phyloP scores from a whole-genome alignment of 2,888 invertebrate genomes.

The Leptarthrus brevirostris region DNA sequence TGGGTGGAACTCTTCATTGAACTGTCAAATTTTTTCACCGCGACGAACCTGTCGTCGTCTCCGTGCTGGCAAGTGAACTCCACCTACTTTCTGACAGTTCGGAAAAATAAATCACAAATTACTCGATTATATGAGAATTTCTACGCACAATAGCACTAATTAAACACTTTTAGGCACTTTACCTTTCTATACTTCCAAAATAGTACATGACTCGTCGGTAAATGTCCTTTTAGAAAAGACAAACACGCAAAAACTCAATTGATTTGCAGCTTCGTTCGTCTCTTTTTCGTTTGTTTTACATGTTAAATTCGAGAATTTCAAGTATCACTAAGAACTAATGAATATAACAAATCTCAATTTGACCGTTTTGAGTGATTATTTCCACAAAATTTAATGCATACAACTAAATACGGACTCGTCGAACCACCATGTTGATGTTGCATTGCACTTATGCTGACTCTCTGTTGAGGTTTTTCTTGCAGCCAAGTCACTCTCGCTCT shows the following conservation, averaged over 20 bases:
- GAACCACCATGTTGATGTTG: conserved; percentile 53
- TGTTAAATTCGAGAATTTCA: conserved; percentile 30
- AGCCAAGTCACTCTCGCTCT: too few relatives aligned
- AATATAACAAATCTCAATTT: not conserved
- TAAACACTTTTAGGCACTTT: conserved; percentile 38
- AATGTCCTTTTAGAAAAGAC: conserved; percentile 19
- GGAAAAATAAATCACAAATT: conserved; percentile 39
- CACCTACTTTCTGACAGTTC: conserved; percentile 54
- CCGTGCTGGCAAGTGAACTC: conserved; percentile 49
- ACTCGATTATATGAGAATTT: not conserved
- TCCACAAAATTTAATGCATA: conserved; percentile 37
- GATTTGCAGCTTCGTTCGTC: conserved; percentile 6
- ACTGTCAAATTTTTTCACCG: conserved; percentile 49
- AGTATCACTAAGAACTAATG: not conserved
- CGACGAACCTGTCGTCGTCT: conserved; percentile 42
- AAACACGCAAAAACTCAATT: conserved; percentile 43
- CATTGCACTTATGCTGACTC: conserved; percentile 50
- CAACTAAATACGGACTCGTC: conserved; percentile 46
- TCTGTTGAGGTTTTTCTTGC: too few relatives aligned
- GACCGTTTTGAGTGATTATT: not conserved
- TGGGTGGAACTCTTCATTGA: conserved; percentile 47
- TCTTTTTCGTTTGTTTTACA: conserved; percentile 12
- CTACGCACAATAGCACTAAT: not conserved
- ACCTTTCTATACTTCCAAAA: conserved; percentile 53
- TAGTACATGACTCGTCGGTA: conserved; percentile 51